Base-by-base conservation (phyloP, 2,797 vertebrate genomes). In the Balearica regulorum region DNA sequence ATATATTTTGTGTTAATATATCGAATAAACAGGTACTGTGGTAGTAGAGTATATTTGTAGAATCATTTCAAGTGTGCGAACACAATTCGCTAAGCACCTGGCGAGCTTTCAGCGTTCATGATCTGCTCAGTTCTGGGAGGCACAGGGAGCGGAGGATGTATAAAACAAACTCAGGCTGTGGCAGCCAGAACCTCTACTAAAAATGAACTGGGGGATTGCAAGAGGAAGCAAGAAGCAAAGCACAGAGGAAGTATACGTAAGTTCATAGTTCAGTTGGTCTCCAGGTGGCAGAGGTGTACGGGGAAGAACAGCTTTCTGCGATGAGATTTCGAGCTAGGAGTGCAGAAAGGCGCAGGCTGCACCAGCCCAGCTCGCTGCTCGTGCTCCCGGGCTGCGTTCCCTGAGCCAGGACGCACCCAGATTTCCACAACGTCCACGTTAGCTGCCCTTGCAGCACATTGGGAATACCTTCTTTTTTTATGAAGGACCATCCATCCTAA, bases 401-500 rank as follows among this genome's bases (percentile, higher is more conserved):
- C 25, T 44, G 44, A 20, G 16, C 20, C 28, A 4, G 35, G 9
- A 26, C 0, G 2, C 16, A 21, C 7, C 6, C 7, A 31, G 20
- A 33, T 43, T 64, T 61, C 62, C 16, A 68, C 14, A 39, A 4
- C 0, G 1, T 14, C 41, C 37, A 3, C 1, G 1, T 69, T 65
- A 46, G 18, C 51, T 58, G 17, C 66, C 72, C 29, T 19, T 12
- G 6, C 79, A 80, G 76, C 33, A n/a, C 37, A 28, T 44, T 9
- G 49, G 26, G 33, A 90, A 77, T 41, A 44, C 19, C 25, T 87
- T 88, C 12, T 33, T 11, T 5, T 71, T 78, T 62, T n/a, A 39
- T 33, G 31, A 73, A 89, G 48, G 31, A 48, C 31, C 16, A 10
- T n/a, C 37, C 51, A 11, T 55, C 43, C 61, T 55, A 12, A n/a